These are phyloP conservation scores for Odontamblyopus lacepedii DNA, from an alignment of 2,797 vertebrate genomes.

Conservation along the genomic window DNA sequence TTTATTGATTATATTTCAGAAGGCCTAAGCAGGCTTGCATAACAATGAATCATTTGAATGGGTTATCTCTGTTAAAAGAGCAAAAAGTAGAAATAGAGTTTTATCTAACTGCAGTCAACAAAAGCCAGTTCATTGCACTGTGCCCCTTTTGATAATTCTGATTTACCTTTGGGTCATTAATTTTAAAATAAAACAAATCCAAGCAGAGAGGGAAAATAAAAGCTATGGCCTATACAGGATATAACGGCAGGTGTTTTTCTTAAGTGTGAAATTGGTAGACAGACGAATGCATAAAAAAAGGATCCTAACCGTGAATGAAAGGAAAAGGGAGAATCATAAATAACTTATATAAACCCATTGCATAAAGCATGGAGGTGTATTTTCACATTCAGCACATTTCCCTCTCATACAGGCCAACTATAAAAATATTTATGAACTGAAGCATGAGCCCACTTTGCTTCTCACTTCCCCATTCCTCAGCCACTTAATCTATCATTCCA, in stretches of 20 bases:
- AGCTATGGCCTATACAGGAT: not conserved
- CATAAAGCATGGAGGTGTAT: conserved; percentile 41
- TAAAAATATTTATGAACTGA: conserved; percentile 39
- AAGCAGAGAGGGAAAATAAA: not conserved
- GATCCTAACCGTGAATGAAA: conserved; percentile 7
- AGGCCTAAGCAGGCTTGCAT: not conserved
- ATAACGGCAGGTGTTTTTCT: not conserved
- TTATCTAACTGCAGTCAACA: not conserved
- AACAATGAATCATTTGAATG: not conserved
- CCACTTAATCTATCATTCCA: not conserved
- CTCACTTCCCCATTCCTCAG: conserved; percentile 2
- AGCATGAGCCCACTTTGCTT: conserved; percentile 2
- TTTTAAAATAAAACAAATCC: not conserved
- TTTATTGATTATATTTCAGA: not conserved
- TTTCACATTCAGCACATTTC: conserved; percentile 34
- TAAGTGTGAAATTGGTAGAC: not conserved
- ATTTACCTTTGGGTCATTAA: conserved; percentile 3
- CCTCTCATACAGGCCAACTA: conserved; percentile 19
- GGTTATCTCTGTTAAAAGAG: not conserved
- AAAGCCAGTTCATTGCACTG: not conserved
- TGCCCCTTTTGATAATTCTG: not conserved
- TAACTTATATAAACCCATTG: conserved; percentile 35
- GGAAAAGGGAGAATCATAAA: conserved; percentile 33
- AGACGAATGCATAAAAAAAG: conserved; percentile 8
- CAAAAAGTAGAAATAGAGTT: not conserved